Evolutionary conservation across 2,797 vertebrate genomes (phyloP).

Genomic region (Muraenolepis orangiensis): DNA sequence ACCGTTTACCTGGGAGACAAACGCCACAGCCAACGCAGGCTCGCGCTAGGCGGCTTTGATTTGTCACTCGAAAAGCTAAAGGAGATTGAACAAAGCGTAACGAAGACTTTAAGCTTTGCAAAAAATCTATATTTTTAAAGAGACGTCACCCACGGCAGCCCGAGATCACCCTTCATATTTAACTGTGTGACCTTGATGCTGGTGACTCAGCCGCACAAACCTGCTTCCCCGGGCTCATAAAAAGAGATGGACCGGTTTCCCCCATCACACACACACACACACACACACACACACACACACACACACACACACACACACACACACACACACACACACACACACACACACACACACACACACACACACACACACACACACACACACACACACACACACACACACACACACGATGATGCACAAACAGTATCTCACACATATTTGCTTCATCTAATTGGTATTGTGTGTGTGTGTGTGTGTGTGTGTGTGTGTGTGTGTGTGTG

Average conservation of each 20-base stretch:
- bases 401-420: no score
- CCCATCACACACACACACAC: slow-evolving; percentile 8
- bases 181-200: slow-evolving; percentile 20
- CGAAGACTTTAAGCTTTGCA: no score
- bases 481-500: slow-evolving; percentile 1
- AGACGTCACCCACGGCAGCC: background rate
- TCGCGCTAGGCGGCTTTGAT: no score
- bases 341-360: slow-evolving; percentile 3
- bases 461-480: background rate
- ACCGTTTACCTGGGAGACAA: slow-evolving; percentile 31
- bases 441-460: no score
- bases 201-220: slow-evolving; percentile 4
- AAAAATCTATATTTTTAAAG: no score
- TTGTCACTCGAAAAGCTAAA: no score
- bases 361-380: slow-evolving; percentile 20
- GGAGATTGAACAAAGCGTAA: no score
- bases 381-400: background rate
- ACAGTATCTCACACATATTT: no score
- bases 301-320: slow-evolving; percentile 15
- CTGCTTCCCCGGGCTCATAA: background rate
- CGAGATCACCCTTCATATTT: background rate
- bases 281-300: slow-evolving; percentile 9
- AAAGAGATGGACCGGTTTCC: background rate
- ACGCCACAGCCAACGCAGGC: background rate
- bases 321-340: background rate